Evolutionary conservation across 1,140 invertebrate species (phyloP), one percentile per base, ranked within the genome.

Genomic region (Oppia nitens): DNA sequence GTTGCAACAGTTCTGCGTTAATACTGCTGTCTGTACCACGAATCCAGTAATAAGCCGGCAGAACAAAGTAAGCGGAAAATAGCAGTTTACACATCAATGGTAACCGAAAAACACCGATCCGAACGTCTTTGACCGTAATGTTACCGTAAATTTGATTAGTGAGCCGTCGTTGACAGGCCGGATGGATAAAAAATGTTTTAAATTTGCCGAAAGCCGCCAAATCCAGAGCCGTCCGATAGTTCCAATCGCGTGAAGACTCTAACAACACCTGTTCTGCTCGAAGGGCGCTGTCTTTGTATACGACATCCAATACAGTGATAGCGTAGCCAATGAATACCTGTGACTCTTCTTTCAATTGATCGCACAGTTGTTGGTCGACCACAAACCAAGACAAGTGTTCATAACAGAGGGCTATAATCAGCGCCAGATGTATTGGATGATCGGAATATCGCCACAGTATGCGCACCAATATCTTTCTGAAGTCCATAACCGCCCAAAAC

Each of bases 21-120:
- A 6, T 40, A 9, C 17, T 40, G 21, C 56, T 27, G 17, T 24
- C n/a, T 17, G 21, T 50, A 20, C 47, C 73, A 6, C 61, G 60
- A 26, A 73, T 68, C 72, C 72, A 74, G 1, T 70, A 60, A 55
- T 69, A 73, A 67, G 73, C 73, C 2, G 73, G 73, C 57, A 74
- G 68, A 14, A 74, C 62, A 3, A 74, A 53, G 58, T 71, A 70
- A 6, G 69, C 70, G 63, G 69, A 71, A 1, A 68, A 55, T n/a
- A 70, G 62, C 4, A 74, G 70, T 66, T 73, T 74, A 14, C 73
- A 62, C 62, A 65, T 70, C 14, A 65, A 64, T 3, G 73, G 73
- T 20, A 69, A 57, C 3, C 53, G 62, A 40, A 68, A 63, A 0
- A 64, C 21, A 17, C 71, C 71, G 64, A 65, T 68, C 48, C 67